Evolutionary conservation across 2,797 vertebrate genomes (phyloP), one percentile per base, ranked within the genome.

Genomic region (Carduelis carduelis): DNA sequence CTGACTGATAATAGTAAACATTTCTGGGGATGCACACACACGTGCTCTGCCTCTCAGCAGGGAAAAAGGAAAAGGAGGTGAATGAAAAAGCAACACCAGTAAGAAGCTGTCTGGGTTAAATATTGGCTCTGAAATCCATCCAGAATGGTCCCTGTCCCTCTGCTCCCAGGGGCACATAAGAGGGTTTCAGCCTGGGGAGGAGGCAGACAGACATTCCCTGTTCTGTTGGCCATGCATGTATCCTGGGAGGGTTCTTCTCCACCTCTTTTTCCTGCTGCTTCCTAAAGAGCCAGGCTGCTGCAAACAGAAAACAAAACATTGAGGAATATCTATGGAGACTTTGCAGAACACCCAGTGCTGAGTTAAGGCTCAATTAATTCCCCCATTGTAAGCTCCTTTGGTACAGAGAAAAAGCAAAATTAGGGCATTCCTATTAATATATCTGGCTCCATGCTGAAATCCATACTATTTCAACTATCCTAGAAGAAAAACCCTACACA

Each of bases 391-490:
- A 84, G 34, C 50, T 79, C 49, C 49, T 41, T 26, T 5, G 18
- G 35, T 52, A 76, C 0, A 8, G 11, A 72, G 35, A 76, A 68
- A 43, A 63, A 71, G 66, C 35, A 75, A 82, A 90, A 69, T 35
- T 28, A 69, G 57, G 59, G 32, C 63, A 55, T 56, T 79, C 27
- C 83, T 89, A 87, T 85, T 52, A 89, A 87, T 66, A 72, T 5
- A 86, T 39, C 85, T 71, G 65, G 43, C 41, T 83, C 52, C 64
- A 44, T 2, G 7, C 57, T 64, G 69, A 80, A 89, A 83, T 60
- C 35, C 14, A 14, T 41, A 49, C 50, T 35, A 41, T 47, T 81
- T 74, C 39, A 82, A 78, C 30, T 59, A 13, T 18, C 37, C 60
- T 20, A 70, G 56, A 63, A 85, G 52, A 72, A 80, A 72, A 87